These are phyloP conservation scores for Electrophaes corylata DNA, from an alignment of 2,888 invertebrate genomes.

Conservation along the genomic window DNA sequence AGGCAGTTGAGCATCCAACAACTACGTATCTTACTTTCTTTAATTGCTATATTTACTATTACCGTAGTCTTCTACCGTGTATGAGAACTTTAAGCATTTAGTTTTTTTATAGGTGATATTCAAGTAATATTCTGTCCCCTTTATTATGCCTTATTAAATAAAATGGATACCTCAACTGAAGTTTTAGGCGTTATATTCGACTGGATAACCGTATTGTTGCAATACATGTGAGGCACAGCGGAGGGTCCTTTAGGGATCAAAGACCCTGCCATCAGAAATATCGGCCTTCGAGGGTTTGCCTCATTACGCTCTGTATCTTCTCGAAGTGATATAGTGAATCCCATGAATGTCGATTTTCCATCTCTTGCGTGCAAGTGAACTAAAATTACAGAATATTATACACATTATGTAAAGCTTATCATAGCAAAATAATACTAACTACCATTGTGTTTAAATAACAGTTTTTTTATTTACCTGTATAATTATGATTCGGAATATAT, in stretches of 20 bases:
- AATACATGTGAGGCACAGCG: slow-evolving; percentile 48
- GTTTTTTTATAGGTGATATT: no score
- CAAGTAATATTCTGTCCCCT: no score
- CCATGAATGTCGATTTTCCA: slow-evolving; percentile 62
- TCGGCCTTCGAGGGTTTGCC: slow-evolving; percentile 61
- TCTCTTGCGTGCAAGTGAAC: slow-evolving; percentile 64
- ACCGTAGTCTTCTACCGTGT: no score
- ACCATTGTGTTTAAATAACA: no score
- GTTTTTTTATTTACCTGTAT: slow-evolving; percentile 39
- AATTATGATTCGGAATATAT: slow-evolving; percentile 58
- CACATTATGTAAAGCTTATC: neutral
- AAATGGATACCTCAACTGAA: slow-evolving; percentile 56
- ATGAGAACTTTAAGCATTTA: no score
- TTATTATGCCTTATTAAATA: neutral
- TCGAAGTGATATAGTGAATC: slow-evolving; percentile 68
- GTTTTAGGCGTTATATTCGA: slow-evolving; percentile 68
- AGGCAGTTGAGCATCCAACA: no score
- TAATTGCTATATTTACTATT: no score
- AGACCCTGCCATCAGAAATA: slow-evolving; percentile 56
- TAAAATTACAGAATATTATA: slow-evolving; percentile 41
- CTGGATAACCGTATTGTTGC: slow-evolving; percentile 69
- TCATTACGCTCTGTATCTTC: slow-evolving; percentile 60
- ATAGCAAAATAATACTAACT: neutral
- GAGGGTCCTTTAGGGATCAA: slow-evolving; percentile 50
- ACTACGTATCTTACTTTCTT: no score